A percentile compares a stretch with the other conserved stretches of the same genome.
Conservation (phyloP, 92 coral and sea anemone genomes). For the Epizoanthus ramosus region DNA sequence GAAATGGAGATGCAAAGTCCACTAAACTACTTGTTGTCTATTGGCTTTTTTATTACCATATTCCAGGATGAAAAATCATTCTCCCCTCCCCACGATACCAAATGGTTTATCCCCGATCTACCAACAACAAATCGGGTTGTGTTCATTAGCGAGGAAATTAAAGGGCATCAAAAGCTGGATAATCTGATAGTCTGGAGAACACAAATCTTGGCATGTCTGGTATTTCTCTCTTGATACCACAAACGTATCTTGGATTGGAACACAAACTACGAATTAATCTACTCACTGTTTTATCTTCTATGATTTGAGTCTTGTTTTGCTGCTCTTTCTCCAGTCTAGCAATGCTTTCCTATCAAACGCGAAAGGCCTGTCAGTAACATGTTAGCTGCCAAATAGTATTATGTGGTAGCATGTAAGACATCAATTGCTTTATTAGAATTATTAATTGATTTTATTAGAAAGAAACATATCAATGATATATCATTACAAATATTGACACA, state of each 20-base stretch:
- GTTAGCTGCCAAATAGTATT: background rate
- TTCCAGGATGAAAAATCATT: background rate
- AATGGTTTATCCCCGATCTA: background rate
- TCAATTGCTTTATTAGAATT: too few relatives aligned
- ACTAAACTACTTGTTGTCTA: background rate
- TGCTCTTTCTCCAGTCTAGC: constrained; percentile 69
- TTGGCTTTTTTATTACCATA: too few relatives aligned
- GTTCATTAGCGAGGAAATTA: too few relatives aligned
- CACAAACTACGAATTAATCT: background rate
- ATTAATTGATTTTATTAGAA: too few relatives aligned
- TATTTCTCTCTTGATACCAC: too few relatives aligned
- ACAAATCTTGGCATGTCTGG: background rate
- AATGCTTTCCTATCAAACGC: constrained; percentile 65
- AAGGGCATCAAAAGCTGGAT: background rate
- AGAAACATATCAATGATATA: too few relatives aligned
- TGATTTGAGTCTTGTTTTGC: constrained; percentile 59
- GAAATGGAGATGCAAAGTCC: background rate
- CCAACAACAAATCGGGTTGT: too few relatives aligned
- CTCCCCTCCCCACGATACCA: background rate
- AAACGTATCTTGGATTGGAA: too few relatives aligned
- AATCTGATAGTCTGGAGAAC: background rate
- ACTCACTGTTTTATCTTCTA: constrained; percentile 87
- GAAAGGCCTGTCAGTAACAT: background rate
- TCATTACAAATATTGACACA: too few relatives aligned
- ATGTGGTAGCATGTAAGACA: background rate